Evolutionary conservation across 2,888 invertebrate species (phyloP).

Genomic region (Ecliptopera silaceata): DNA sequence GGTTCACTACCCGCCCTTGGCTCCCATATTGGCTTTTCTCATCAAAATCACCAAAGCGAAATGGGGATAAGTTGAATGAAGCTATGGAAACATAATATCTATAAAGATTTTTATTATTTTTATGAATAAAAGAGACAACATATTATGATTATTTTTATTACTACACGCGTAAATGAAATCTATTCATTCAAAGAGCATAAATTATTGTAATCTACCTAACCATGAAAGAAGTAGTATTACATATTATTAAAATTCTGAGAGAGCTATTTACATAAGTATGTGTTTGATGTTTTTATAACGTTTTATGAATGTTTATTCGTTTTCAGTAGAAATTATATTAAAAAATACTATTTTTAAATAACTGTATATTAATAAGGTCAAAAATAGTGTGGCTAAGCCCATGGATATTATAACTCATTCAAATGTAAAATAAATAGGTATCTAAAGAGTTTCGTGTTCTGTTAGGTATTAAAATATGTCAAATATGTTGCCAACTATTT

Average conservation of each 20-base stretch:
- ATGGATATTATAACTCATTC: constrained; percentile 9
- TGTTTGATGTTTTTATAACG: constrained; percentile 13
- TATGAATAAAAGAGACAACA: neutral
- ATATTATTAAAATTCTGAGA: constrained; percentile 3
- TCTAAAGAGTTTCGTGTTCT: constrained; percentile 1
- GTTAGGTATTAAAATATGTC: neutral
- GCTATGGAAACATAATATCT: neutral
- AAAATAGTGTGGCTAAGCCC: neutral
- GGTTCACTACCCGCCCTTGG: constrained; percentile 4
- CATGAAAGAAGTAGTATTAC: neutral
- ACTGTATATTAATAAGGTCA: constrained; percentile 2
- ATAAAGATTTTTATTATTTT: neutral
- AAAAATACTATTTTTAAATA: neutral
- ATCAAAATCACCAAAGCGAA: neutral
- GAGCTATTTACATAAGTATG: constrained; percentile 12
- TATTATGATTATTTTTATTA: neutral
- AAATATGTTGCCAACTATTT: neutral
- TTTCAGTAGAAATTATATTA: constrained; percentile 6
- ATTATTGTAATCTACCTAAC: neutral
- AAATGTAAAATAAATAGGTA: constrained; percentile 18
- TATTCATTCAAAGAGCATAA: constrained; percentile 3
- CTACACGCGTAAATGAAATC: neutral
- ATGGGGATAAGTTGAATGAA: neutral
- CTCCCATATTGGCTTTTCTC: constrained; percentile 5
- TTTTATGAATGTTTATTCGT: constrained; percentile 16